Base-by-base conservation (phyloP, 2,113 vertebrate species). In the Cettia cetti region DNA sequence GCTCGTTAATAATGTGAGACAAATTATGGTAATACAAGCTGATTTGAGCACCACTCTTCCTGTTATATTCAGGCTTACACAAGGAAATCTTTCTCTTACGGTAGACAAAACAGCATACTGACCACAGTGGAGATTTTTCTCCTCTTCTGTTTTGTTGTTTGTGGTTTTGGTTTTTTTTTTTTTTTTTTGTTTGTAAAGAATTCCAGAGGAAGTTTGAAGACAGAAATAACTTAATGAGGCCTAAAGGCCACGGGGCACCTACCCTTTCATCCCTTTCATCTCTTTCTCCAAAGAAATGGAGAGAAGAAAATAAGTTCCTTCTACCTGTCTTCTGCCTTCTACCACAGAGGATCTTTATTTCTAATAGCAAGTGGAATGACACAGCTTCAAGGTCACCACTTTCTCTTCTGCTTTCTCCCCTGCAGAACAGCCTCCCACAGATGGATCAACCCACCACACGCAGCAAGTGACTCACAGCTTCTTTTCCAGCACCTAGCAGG, bases 331-430 rank as follows among this genome's bases (percentile, higher is more conserved):
- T 50, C 65, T 3, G 0, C 13, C 19, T 80, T 33, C 30, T 57
- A 33, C 30, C 28, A n/a, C 11, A 15, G 7, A 65, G 35, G 5
- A 68, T 11, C 26, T 44, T 35, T 64, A 24, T 26, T 59, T 39
- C 31, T 28, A 47, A 33, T 1, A 64, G 27, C 13, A 77, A 42
- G 26, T 49, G 13, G 35, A 88, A 42, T 40, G 22, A n/a, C 1
- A 1, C 9, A 64, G 24, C 6, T 2, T 0, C 1, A 1, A 78
- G 49, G 17, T 8, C 72, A 53, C 6, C 3, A 2, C 14, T 17
- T 84, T 70, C 11, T 40, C 28, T 42, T 50, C 33, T 50, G 35
- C 23, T 13, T 90, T 59, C 33, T 44, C 3, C 10, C 6, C 7
- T 2, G 1, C 11, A 60, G 6, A 80, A 64, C 44, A 68, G 27